phyloP scores from a whole-genome alignment of 2,888 invertebrate genomes.

The Petrolisthes cinctipes region DNA sequence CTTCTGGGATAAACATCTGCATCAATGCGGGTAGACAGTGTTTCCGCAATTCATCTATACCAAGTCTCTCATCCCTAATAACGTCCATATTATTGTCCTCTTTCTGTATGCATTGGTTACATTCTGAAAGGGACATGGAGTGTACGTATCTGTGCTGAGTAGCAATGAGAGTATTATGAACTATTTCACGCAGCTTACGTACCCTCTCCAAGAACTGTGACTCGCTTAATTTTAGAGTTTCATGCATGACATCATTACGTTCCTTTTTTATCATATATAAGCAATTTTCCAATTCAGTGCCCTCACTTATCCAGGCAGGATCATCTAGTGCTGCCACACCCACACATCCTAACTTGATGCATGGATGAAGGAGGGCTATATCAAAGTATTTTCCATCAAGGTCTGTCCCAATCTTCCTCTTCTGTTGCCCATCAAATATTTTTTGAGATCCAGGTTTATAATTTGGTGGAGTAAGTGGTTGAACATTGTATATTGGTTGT shows the following conservation, averaged over 20 bases:
- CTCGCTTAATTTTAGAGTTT: neutral
- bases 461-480: too few species aligned
- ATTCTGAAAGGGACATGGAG: too few species aligned
- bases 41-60: neutral
- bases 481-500: too few species aligned
- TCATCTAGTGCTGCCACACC: neutral
- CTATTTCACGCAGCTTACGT: neutral
- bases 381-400: neutral
- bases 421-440: neutral
- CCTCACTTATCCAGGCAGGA: neutral
- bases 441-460: neutral
- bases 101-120: neutral
- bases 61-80: neutral
- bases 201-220: neutral
- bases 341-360: slow-evolving; percentile 2
- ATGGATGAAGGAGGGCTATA: neutral
- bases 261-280: neutral
- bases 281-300: slow-evolving; percentile 17
- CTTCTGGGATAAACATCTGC: neutral
- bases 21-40: neutral
- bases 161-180: neutral
- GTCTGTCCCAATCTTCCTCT: neutral
- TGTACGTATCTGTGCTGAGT: neutral
- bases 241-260: slow-evolving; percentile 2
- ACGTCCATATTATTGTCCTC: neutral